Conservation (phyloP, 2,113 vertebrate species). For the Takifugu bimaculatus region DNA sequence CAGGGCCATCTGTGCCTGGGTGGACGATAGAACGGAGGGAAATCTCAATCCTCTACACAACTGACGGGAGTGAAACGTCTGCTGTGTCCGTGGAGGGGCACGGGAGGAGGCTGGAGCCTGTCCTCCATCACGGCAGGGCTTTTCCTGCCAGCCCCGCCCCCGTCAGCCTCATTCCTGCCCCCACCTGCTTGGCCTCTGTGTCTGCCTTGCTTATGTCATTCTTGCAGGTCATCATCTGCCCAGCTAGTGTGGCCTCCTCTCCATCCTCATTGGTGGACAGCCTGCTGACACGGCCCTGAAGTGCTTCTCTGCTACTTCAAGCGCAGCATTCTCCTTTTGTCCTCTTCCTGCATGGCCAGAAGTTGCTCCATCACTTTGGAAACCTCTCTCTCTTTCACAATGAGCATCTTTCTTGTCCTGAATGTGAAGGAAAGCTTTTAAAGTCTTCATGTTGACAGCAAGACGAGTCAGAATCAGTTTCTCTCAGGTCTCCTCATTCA, state of each 20-base stretch:
- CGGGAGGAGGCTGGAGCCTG: no score
- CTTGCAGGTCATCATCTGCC: conserved; percentile 92
- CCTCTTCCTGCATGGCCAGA: conserved; percentile 72
- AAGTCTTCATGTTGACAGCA: neutral
- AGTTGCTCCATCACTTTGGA: conserved; percentile 76
- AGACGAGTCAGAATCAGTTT: neutral
- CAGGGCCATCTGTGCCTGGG: conserved; percentile 89
- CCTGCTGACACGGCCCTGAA: conserved; percentile 90
- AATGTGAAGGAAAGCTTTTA: neutral
- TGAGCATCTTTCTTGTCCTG: conserved; percentile 85
- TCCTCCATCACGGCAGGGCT: no score
- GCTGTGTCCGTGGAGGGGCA: no score
- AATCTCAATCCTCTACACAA: no score
- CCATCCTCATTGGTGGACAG: conserved; percentile 85
- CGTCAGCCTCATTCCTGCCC: neutral
- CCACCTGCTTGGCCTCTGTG: conserved; percentile 92
- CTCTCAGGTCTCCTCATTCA: conserved; percentile 38
- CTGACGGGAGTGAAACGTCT: no score
- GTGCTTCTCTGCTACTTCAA: conserved; percentile 83
- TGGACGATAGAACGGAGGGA: neutral
- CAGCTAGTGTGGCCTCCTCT: conserved; percentile 84
- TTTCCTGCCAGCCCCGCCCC: no score
- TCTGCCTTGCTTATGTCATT: conserved; percentile 90
- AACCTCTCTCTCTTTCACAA: conserved; percentile 83
- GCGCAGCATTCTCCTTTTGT: conserved; percentile 71